Evolutionary conservation across 92 coral and sea anemone species (phyloP).

Genomic region (Siderastrea radians): DNA sequence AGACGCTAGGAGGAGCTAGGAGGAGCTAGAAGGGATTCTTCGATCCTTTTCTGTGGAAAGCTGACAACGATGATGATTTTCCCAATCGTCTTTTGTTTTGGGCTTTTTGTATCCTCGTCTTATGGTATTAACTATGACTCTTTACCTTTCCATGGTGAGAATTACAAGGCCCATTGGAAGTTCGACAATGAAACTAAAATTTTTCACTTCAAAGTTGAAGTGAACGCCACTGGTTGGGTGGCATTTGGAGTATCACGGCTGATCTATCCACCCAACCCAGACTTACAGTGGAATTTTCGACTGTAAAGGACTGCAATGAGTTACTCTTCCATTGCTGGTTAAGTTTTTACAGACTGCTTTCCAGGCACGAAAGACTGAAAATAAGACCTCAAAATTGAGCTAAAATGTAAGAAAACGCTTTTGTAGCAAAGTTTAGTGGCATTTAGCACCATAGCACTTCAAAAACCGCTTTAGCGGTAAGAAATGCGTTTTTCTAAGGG

Average conservation of each 20-base stretch:
- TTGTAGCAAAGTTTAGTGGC: too few species aligned
- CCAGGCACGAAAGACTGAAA: too few species aligned
- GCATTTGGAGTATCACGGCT: conserved; percentile 68
- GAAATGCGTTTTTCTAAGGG: too few species aligned
- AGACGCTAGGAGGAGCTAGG: background rate
- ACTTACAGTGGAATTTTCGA: conserved; percentile 32
- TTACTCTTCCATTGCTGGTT: too few species aligned
- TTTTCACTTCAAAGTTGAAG: conserved; percentile 67
- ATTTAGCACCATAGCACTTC: too few species aligned
- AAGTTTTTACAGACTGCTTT: too few species aligned
- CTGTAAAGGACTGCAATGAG: too few species aligned
- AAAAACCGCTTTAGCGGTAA: too few species aligned
- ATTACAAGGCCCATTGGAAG: conserved; percentile 57
- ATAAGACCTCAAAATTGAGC: too few species aligned
- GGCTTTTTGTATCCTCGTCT: conserved; percentile 1
- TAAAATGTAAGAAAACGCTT: too few species aligned
- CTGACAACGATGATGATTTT: background rate
- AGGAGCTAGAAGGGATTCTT: background rate
- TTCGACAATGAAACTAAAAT: conserved; percentile 54
- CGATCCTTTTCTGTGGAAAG: too few species aligned
- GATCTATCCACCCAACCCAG: background rate
- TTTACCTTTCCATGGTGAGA: conserved; percentile 27
- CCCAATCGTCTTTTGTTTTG: background rate
- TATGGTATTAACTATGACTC: conserved; percentile 28
- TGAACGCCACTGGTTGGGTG: conserved; percentile 65